Evolutionary conservation across 2,797 vertebrate species (phyloP), one percentile per base, ranked within the genome.

Genomic region (Otus scops): DNA sequence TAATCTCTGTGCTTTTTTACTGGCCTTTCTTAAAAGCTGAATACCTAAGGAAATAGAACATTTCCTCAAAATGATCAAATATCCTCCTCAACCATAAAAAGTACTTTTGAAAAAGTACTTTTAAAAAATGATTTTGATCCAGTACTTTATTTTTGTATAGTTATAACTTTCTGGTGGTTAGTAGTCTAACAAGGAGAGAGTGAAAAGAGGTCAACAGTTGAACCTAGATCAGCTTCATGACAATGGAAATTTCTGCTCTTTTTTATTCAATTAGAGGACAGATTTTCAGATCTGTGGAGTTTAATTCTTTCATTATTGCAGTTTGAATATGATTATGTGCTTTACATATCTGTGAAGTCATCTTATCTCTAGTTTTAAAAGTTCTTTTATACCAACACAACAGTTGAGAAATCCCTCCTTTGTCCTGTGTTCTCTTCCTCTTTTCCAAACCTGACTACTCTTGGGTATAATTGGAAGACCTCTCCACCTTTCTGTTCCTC

Each of bases 81-180:
- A 69, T 77, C 88, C 71, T 95, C 84, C 82, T 95, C 84, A 61
- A 39, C 78, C 87, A 39, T 80, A 84, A 83, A 95, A 95, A 34
- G 32, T 53, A 61, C 53, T 54, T 79, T 65, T 68, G 67, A 69
- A 68, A 75, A 93, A 43, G 88, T 70, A 63, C 45, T 73, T 76
- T 48, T 54, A 59, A 91, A 70, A 67, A 93, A 50, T 77, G 15
- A 77, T 92, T 76, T 89, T 94, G 80, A 93, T 96, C 51, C 68
- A 92, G 34, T 95, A 87, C 45, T 97, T 97, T 78, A 92, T 77
- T 89, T 94, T 59, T 86, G 60, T 47, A 38, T 23, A 93, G 67
- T 77, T 92, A 95, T 82, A 91, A 97, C 89, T 96, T 95, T 89
- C 32, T 39, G 63, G 22, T 95, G 64, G 94, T 97, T 94, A 95